Conservation (phyloP, 2,888 invertebrate genomes). For the Dorcus parallelipipedus region DNA sequence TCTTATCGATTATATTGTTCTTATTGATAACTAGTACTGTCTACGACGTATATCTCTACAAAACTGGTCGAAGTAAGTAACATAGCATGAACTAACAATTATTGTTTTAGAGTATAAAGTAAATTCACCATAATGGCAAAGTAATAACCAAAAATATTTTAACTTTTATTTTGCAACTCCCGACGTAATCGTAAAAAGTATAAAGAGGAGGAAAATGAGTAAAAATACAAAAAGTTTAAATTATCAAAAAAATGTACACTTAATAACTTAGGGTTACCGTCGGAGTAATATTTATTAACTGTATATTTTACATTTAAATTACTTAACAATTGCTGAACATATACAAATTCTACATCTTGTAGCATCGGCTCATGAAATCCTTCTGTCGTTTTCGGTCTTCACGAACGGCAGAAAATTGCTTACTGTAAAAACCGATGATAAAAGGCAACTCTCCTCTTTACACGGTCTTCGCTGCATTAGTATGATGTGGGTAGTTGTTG, state of each 20-base stretch:
- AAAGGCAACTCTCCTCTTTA: not conserved
- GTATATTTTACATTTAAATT: too few relatives aligned
- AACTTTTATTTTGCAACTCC: too few relatives aligned
- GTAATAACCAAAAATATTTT: too few relatives aligned
- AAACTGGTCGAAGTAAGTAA: not conserved
- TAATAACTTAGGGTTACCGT: too few relatives aligned
- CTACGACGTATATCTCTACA: not conserved
- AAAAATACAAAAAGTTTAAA: too few relatives aligned
- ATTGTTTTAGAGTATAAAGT: too few relatives aligned
- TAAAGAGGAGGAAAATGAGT: too few relatives aligned
- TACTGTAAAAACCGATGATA: conserved; percentile 8
- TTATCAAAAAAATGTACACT: too few relatives aligned
- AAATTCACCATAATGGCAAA: too few relatives aligned
- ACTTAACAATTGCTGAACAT: too few relatives aligned
- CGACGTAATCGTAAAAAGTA: too few relatives aligned
- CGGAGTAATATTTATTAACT: too few relatives aligned
- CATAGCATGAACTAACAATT: not conserved
- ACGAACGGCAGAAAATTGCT: conserved; percentile 1
- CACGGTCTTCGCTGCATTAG: not conserved
- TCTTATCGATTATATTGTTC: not conserved
- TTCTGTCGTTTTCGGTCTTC: conserved; percentile 4
- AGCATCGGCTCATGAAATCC: conserved; percentile 21
- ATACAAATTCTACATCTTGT: not conserved
- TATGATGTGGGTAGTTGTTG: conserved; percentile 2
- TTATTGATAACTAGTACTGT: not conserved